Base-by-base conservation (phyloP, 2,113 vertebrate species). In the Chlorodrepanis virens region DNA sequence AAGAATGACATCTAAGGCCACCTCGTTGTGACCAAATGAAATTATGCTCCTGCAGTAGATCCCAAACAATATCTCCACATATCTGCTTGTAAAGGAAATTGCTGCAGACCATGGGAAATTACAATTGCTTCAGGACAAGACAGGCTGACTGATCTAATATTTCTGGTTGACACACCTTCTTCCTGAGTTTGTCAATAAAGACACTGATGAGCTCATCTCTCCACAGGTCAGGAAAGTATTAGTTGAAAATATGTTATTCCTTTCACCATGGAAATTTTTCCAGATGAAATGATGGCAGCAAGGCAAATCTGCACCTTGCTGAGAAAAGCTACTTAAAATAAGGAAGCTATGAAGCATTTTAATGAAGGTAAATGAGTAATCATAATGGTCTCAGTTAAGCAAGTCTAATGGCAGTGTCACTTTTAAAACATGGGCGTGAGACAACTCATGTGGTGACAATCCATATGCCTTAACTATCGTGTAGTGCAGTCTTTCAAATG, bases 91-190 rank as follows among this genome's bases (percentile, higher is more conserved):
- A 93, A 94, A 96, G 88, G 93, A 96, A 97, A 96, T 95, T 96
- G 92, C 88, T 94, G 90, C 86, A 94, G 93, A 96, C 86, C 83
- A 96, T 95, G 93, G 94, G 96, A 96, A 97, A 97, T 96, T 94
- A 94, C 90, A 93, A 92, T 87, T 94, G 93, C 94, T 97, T 64
- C 90, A 92, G 92, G 94, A 95, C 92, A 97, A 96, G 87, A 88
- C 82, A 89, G 76, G 68, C 56, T 87, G 95, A 92, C 90, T 96
- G 90, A 94, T 96, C 85, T 96, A 96, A 96, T 94, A 95, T 90
- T 95, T 96, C 92, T 97, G 72, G 90, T 71, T 11, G 72, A 89
- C 92, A 95, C 94, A 92, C 93, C 90, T 96, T 96, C 69, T 94
- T 96, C 88, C 96, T 95, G 83, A n/a, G 80, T 78, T 94, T 96